Conservation (phyloP, 1,140 invertebrate species). For the Ruditapes philippinarum region DNA sequence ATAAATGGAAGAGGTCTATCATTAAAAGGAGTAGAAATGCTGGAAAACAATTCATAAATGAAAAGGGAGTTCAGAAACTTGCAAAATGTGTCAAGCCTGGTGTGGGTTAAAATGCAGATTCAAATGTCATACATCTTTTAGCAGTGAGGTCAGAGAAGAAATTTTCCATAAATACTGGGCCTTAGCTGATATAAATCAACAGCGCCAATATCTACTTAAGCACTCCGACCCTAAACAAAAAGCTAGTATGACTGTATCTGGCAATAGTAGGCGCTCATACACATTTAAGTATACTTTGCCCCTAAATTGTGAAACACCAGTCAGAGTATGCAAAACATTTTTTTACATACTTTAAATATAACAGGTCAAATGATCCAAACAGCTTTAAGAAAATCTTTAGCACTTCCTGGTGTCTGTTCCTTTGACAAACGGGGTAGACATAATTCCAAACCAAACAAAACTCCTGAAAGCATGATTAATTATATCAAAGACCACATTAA, state of each 20-base stretch:
- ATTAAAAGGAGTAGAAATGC: background rate
- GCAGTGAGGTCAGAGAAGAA: background rate
- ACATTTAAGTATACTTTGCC: conserved; percentile 9
- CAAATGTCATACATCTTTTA: background rate
- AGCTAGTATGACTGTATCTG: background rate
- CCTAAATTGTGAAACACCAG: background rate
- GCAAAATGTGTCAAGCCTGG: background rate
- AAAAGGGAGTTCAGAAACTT: background rate
- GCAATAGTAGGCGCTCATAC: background rate
- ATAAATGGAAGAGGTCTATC: background rate
- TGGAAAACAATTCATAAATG: background rate
- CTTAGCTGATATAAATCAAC: background rate
- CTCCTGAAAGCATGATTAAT: background rate
- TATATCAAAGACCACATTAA: conserved; percentile 6
- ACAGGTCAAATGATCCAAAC: conserved; percentile 22
- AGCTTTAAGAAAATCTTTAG: conserved; percentile 6
- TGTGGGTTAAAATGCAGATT: conserved; percentile 30
- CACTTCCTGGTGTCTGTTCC: background rate
- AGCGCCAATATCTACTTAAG: conserved; percentile 22
- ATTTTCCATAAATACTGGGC: conserved; percentile 47
- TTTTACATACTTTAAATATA: conserved; percentile 37
- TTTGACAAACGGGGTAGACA: conserved; percentile 6
- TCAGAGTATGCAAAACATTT: conserved; percentile 49
- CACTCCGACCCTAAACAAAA: background rate
- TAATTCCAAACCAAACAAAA: background rate